Percentiles rank a stretch among this genome's conserved stretches.
These are phyloP conservation scores for Phrynosoma blainvillii DNA, from an alignment of 2,113 vertebrate species.

Conservation along the genomic window DNA sequence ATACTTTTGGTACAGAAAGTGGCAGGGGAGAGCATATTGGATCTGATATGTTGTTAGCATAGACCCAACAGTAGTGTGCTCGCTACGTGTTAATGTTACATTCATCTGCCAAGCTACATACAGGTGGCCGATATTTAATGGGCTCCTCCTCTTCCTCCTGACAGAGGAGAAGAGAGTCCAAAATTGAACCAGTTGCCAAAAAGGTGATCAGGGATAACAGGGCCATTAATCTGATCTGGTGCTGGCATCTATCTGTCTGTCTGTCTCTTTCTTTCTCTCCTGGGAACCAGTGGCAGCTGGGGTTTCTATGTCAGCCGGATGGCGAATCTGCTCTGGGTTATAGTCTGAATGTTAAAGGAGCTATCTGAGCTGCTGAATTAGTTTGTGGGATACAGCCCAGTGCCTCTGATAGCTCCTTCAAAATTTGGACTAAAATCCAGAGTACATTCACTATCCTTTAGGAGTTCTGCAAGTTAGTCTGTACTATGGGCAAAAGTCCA, in stretches of 20 bases:
- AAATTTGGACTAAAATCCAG: no score
- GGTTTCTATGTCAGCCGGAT: no score
- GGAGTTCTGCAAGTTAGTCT: background rate
- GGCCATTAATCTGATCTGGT: background rate
- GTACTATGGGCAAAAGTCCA: no score
- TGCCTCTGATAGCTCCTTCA: no score
- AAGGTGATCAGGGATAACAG: background rate
- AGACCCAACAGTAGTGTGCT: background rate
- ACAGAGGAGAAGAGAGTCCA: background rate
- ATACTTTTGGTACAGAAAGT: background rate
- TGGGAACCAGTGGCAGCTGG: no score
- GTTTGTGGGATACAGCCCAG: no score
- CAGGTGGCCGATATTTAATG: background rate
- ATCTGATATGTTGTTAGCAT: background rate
- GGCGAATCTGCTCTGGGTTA: no score
- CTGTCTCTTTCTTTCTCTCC: no score
- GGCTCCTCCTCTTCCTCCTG: background rate
- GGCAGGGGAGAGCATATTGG: background rate
- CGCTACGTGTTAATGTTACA: background rate
- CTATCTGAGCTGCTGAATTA: no score
- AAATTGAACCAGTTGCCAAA: background rate
- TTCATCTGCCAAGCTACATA: background rate
- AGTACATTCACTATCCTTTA: no score
- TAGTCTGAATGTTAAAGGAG: no score
- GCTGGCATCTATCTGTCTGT: background rate